Evolutionary conservation across 2,113 vertebrate species (phyloP).

Genomic region (Daubentonia madagascariensis): DNA sequence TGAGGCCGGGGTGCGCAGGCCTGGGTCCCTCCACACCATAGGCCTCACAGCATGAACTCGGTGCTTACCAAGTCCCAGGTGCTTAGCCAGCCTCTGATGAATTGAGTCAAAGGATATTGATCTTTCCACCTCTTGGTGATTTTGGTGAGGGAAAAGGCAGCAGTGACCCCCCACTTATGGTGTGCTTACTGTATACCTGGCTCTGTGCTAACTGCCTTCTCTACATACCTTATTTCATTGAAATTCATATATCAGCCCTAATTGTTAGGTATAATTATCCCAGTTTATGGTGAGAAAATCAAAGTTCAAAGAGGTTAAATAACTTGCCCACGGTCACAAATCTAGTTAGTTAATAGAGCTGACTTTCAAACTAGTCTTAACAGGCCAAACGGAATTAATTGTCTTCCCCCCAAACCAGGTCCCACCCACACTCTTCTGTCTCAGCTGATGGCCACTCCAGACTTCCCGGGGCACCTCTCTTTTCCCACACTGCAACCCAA

Average conservation of each 20-base stretch:
- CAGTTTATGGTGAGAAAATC: conserved; percentile 50
- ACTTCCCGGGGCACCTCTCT: not conserved
- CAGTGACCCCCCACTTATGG: not conserved
- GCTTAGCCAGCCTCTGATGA: not conserved
- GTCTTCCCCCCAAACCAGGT: conserved; percentile 34
- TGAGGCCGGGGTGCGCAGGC: fast-evolving
- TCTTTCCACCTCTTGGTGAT: not conserved
- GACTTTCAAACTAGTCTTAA: conserved; percentile 54
- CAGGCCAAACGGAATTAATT: conserved; percentile 49
- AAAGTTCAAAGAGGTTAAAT: conserved; percentile 59
- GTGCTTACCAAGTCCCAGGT: not conserved
- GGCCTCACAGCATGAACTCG: not conserved
- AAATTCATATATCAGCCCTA: not conserved
- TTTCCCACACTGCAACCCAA: not conserved
- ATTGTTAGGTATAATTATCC: conserved; percentile 11
- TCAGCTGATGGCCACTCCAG: not conserved
- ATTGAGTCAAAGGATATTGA: not conserved
- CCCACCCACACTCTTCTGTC: conserved; percentile 11
- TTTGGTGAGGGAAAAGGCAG: not conserved
- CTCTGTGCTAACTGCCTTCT: not conserved
- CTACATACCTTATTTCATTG: not conserved
- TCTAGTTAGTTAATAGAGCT: conserved; percentile 22
- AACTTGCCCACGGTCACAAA: conserved; percentile 46
- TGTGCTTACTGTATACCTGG: not conserved
- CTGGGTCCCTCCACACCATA: fast-evolving